Evolutionary conservation across 2,797 vertebrate genomes (phyloP), one percentile per base, ranked within the genome.

Genomic region (Ambastaia sidthimunki): DNA sequence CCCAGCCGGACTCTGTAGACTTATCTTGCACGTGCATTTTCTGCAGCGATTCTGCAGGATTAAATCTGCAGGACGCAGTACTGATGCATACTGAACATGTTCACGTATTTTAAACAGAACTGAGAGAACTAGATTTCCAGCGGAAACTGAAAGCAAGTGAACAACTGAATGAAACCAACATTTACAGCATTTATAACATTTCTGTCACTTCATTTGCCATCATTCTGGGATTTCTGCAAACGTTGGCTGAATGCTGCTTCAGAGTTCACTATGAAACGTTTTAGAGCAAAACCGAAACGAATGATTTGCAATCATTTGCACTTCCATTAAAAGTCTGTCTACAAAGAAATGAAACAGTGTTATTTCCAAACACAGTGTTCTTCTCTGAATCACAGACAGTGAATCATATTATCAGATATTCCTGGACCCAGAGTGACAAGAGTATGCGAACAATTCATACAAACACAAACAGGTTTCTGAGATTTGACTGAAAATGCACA

Each of bases 401-500:
- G 5, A 60, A 5, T 37, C 34, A 37, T 77, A 18, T 12, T 23
- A 70, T 37, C 18, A 34, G 21, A 67, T 68, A 69, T 18, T 59
- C 16, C 23, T 41, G 19, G 11, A 66, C 44, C 37, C 28, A 1
- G 9, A 50, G 13, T 3, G 31, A 47, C 63, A 19, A 68, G 18
- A 18, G 57, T 3, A 68, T 31, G 23, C 62, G 28, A 37, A 60
- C n/a, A 52, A 78, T 19, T 65, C 6, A 25, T 9, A 19, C 47
- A 25, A 54, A 50, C 55, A 41, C 28, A 60, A 69, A 57, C 21
- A 70, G 71, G 44, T 34, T n/a, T 62, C 28, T 25, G 2, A 34
- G 37, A 80, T 9, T 76, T 68, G 16, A 28, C 41, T 62, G 25
- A 59, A 16, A 28, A 68, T 63, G 55, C 68, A 70, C 0, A 31